Conservation (phyloP, 2,797 vertebrate genomes). For the Pterois miles region DNA sequence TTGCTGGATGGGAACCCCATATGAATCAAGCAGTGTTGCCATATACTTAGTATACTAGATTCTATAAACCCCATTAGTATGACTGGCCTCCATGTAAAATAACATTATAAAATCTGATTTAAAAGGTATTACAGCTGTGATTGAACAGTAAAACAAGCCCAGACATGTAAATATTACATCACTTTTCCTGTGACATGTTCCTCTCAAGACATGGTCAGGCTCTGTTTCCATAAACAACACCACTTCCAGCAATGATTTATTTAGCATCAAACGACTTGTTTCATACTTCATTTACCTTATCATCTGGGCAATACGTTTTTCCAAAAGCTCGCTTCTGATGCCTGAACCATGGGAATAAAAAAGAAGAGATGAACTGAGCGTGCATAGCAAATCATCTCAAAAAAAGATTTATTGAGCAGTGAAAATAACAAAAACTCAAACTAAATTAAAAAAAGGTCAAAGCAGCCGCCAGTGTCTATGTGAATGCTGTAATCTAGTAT, state of each 20-base stretch:
- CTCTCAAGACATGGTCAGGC: conserved; percentile 33
- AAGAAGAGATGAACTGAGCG: conserved; percentile 2
- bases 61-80: conserved; percentile 52
- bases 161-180: conserved; percentile 63
- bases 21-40: conserved; percentile 15
- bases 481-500: not conserved
- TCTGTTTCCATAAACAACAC: conserved; percentile 43
- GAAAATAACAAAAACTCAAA: not conserved
- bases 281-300: conserved; percentile 74
- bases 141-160: conserved; percentile 62
- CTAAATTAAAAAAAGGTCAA: not conserved
- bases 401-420: not conserved
- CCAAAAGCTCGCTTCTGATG: conserved; percentile 73
- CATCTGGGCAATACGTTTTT: conserved; percentile 69
- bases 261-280: conserved; percentile 34
- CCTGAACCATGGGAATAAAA: conserved; percentile 65
- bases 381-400: not conserved
- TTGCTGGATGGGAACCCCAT: not conserved
- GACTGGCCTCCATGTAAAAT: conserved; percentile 51
- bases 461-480: not conserved
- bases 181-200: conserved; percentile 45
- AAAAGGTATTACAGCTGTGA: conserved; percentile 58
- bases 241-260: conserved; percentile 16
- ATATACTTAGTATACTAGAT: conserved; percentile 28
- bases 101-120: conserved; percentile 68